phyloP scores from a whole-genome alignment of 2,888 invertebrate species.

The Pseudococcus jackbeardsleyi region DNA sequence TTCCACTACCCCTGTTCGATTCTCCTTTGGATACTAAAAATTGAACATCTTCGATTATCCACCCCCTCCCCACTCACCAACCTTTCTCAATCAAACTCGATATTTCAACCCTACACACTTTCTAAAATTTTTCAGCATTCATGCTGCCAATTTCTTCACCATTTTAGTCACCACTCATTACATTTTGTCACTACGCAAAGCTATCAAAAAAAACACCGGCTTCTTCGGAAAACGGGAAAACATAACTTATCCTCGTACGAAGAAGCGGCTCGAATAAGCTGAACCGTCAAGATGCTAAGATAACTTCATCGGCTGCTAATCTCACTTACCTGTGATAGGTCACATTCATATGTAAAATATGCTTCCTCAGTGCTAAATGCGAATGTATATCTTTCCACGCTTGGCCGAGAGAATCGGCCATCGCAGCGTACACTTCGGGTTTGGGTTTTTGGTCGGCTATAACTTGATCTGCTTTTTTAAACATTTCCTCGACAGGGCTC shows the following conservation, averaged over 20 bases:
- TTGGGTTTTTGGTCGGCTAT: constrained; percentile 76
- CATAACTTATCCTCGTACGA: background rate
- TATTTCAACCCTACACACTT: too few relatives aligned
- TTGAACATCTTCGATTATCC: too few relatives aligned
- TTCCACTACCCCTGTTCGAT: too few relatives aligned
- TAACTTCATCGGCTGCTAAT: constrained; percentile 14
- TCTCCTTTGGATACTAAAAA: too few relatives aligned
- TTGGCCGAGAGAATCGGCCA: constrained; percentile 83
- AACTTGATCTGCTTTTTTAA: constrained; percentile 87
- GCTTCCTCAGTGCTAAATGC: constrained; percentile 82
- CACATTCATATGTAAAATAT: constrained; percentile 83
- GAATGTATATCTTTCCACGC: constrained; percentile 88
- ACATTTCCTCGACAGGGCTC: constrained; percentile 88
- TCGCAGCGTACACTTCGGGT: constrained; percentile 84
- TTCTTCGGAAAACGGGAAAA: background rate
- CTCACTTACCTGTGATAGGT: constrained; percentile 78
- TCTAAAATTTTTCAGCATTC: background rate
- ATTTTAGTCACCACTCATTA: background rate
- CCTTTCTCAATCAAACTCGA: too few relatives aligned
- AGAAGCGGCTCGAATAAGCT: background rate
- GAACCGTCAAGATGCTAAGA: background rate
- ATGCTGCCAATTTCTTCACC: background rate
- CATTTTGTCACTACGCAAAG: background rate
- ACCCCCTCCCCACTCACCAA: too few relatives aligned
- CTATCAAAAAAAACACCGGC: background rate